Conservation (phyloP, 2,113 vertebrate genomes). For the Synchiropus splendidus region DNA sequence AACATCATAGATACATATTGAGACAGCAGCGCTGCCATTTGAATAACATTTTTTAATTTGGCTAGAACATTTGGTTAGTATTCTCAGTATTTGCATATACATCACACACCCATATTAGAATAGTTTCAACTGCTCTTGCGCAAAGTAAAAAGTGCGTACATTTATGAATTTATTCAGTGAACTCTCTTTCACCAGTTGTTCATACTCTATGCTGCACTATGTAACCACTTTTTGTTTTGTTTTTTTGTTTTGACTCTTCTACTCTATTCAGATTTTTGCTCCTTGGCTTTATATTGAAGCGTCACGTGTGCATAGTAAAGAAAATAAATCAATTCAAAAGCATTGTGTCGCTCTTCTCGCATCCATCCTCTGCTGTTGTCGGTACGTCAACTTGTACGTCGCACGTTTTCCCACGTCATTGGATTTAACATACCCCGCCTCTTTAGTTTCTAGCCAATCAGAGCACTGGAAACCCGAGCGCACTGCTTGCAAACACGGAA, state of each 20-base stretch:
- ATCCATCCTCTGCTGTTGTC: not conserved
- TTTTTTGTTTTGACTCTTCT: not conserved
- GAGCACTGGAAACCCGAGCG: not conserved
- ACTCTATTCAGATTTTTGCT: not conserved
- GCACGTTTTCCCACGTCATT: conserved; percentile 13
- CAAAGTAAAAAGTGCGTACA: too few relatives aligned
- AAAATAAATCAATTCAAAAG: too few relatives aligned
- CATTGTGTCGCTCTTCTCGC: not conserved
- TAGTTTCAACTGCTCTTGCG: too few relatives aligned
- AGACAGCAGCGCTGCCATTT: too few relatives aligned
- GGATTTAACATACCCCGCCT: not conserved
- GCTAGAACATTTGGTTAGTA: too few relatives aligned
- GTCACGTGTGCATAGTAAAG: too few relatives aligned
- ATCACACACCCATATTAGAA: too few relatives aligned
- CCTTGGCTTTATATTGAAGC: too few relatives aligned
- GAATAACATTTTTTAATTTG: too few relatives aligned
- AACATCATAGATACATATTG: too few relatives aligned
- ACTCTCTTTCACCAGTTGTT: too few relatives aligned
- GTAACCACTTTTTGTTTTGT: not conserved
- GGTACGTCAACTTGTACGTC: conserved; percentile 1
- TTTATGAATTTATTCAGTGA: not conserved
- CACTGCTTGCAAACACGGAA: conserved; percentile 65
- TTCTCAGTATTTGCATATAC: too few relatives aligned
- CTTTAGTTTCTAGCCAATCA: conserved; percentile 41
- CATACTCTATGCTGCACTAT: not conserved